These are phyloP conservation scores for Poeciliopsis occidentalis DNA, from an alignment of 2,113 vertebrate species.

Conservation along the genomic window DNA sequence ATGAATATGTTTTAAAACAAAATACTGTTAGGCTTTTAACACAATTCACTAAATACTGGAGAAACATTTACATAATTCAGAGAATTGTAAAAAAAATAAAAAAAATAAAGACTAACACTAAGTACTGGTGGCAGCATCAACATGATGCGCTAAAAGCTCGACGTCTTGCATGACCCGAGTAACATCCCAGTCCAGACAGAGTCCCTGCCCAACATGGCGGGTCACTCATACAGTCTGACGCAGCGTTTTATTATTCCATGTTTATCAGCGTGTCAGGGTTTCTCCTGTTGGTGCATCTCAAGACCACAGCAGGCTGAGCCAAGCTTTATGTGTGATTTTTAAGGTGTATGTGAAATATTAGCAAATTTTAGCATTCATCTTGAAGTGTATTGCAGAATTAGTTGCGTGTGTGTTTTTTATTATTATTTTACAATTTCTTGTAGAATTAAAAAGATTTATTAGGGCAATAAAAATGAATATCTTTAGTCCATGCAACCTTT, in stretches of 20 bases:
- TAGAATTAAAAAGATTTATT: no score
- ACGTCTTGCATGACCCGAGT: neutral
- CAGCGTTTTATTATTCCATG: neutral
- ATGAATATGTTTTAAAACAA: neutral
- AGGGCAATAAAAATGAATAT: no score
- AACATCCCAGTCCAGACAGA: neutral
- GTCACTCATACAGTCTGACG: neutral
- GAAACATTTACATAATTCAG: neutral
- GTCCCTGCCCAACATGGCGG: neutral
- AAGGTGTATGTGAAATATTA: neutral
- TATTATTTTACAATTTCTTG: no score
- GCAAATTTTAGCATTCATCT: neutral
- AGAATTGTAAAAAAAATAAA: neutral
- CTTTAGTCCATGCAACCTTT: no score
- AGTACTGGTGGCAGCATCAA: no score
- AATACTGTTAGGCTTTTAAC: neutral
- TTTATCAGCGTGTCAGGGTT: neutral
- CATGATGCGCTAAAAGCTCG: neutral
- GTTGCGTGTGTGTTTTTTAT: no score
- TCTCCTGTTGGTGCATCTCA: neutral
- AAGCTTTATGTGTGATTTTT: neutral
- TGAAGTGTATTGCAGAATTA: no score
- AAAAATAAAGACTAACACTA: no score
- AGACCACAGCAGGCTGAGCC: neutral
- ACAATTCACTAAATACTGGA: neutral